Base-by-base conservation (phyloP, 2,888 invertebrate species). In the Scaeva pyrastri region DNA sequence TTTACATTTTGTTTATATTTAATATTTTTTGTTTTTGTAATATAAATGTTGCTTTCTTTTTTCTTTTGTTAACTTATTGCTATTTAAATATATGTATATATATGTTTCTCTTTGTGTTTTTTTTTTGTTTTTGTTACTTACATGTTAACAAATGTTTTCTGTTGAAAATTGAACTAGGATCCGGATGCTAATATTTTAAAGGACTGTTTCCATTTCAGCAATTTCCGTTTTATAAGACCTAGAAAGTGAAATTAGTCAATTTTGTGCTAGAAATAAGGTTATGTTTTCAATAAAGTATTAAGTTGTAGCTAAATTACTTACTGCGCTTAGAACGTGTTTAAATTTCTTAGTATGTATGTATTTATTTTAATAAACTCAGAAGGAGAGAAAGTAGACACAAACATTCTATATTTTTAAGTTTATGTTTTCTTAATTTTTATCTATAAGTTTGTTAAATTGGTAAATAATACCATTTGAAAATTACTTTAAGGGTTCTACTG, bases 191-290 rank as follows among this genome's bases (percentile, higher is more conserved):
- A 70, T 23, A 68, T 84, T 50, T 87, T 96, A 97, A 95, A 97
- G 96, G 94, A 97, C 97, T 92, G 97, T 97, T 94, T 97, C 97
- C 96, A 97, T 97, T 94, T 97, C 97, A 90, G 97, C 97, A 89
- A 96, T 95, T 93, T 96, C 96, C 88, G 95, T 96, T 93, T 95
- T 94, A 92, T 94, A 93, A 2, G 93, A 92, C 93, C 93, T 93
- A 88, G 50, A 87, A 89, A 62, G n/a, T 50, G 3, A 23, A 0
- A 19, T 21, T 2, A 5, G 48, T 64, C 16, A 55, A 45, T 14
- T 52, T 43, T 8, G 19, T 43, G 1, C 8, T 21, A 2, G 39
- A 19, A 36, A 36, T 11, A 48, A 39, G n/a, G n/a, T n/a, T n/a
- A 39, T 0, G 2, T 4, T 21, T 23, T 14, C 2, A 0, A 1